Percentiles rank a stretch among this genome's conserved stretches.
Conservation (phyloP, 2,113 vertebrate genomes). For the Gnathonemus longibarbis region DNA sequence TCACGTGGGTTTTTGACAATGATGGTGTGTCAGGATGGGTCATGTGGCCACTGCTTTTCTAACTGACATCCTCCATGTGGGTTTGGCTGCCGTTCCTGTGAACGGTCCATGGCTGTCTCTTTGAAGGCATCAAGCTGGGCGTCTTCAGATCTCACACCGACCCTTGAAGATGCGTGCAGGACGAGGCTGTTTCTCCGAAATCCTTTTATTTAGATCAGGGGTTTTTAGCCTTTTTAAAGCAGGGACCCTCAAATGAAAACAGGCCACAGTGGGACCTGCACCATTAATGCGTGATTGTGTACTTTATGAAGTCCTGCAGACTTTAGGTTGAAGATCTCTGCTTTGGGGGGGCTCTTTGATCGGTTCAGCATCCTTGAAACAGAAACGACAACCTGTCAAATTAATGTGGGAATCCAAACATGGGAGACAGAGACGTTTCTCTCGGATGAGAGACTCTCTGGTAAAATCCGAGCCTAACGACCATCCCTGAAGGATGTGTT, state of each 20-base stretch:
- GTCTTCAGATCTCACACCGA: neutral
- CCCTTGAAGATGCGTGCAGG: neutral
- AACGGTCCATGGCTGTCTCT: neutral
- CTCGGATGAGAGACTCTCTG: neutral
- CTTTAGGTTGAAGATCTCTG: neutral
- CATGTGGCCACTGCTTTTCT: neutral
- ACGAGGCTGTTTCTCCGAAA: neutral
- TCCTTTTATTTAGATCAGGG: neutral
- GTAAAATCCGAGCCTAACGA: neutral
- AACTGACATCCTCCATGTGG: neutral
- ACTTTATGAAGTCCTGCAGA: neutral
- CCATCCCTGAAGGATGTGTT: neutral
- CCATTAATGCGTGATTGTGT: neutral
- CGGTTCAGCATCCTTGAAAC: neutral
- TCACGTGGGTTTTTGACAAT: neutral
- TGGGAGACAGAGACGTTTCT: neutral
- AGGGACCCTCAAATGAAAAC: neutral
- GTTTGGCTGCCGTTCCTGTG: neutral
- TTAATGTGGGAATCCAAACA: neutral
- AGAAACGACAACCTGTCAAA: neutral
- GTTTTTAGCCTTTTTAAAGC: neutral
- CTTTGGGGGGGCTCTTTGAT: neutral
- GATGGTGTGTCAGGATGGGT: neutral
- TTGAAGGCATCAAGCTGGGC: neutral
- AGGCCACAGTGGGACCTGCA: neutral